Conservation (phyloP, 2,113 vertebrate genomes). For the Aegotheles bennettii region DNA sequence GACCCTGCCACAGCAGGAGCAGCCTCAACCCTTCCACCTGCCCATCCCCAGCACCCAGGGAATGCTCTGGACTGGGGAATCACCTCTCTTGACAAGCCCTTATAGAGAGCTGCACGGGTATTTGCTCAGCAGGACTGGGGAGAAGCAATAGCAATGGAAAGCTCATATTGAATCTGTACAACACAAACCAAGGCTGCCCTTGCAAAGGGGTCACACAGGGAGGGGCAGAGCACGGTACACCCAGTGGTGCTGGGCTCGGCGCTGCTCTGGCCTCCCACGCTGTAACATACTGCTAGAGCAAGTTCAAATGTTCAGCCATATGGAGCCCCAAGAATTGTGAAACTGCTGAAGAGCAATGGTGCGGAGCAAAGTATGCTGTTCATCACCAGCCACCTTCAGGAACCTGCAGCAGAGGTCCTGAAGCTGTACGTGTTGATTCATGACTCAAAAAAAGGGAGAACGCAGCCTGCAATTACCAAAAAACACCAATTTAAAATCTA, state of each 20-base stretch:
- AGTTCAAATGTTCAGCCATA: background rate
- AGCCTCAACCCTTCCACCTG: fast-evolving
- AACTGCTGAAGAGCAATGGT: background rate
- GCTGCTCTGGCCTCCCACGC: background rate
- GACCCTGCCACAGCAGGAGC: background rate
- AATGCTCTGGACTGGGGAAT: background rate
- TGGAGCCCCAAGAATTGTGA: background rate
- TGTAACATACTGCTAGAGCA: too few species aligned
- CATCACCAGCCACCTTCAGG: background rate
- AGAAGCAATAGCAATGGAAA: background rate
- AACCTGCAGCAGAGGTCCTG: background rate
- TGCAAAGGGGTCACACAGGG: too few species aligned
- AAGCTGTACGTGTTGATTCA: background rate
- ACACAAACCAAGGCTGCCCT: background rate
- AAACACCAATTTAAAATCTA: background rate
- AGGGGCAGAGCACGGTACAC: background rate
- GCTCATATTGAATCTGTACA: fast-evolving
- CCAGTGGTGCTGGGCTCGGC: background rate
- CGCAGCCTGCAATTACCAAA: background rate
- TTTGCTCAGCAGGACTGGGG: background rate
- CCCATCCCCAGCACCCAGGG: background rate
- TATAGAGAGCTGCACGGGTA: fast-evolving
- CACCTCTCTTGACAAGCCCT: background rate
- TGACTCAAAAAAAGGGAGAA: background rate
- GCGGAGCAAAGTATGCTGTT: background rate